These are phyloP conservation scores for Danio jaintianensis DNA, from an alignment of 2,797 vertebrate genomes.

Conservation along the genomic window DNA sequence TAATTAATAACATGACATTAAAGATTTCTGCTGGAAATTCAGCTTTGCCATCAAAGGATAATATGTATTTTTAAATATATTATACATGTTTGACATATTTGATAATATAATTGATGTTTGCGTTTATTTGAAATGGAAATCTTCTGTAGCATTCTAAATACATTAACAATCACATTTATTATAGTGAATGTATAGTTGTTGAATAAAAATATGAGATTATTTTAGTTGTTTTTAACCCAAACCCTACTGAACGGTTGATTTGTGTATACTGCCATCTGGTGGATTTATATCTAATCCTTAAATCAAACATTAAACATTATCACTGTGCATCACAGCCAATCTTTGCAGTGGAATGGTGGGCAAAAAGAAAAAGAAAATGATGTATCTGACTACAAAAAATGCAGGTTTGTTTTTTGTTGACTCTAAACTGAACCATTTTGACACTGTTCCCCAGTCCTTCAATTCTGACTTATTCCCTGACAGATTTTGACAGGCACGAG, in stretches of 20 bases:
- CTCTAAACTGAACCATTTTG: conserved; percentile 1
- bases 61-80: too few species aligned
- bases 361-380: conserved; percentile 97
- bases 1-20: too few species aligned
- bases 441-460: not conserved
- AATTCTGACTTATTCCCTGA: not conserved
- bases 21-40: too few species aligned
- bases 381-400: conserved; percentile 88
- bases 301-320: not conserved
- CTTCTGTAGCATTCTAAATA: not conserved
- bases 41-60: too few species aligned
- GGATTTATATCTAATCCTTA: conserved; percentile 19
- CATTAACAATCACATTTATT: not conserved
- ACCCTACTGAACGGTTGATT: conserved; percentile 1
- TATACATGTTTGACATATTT: too few species aligned
- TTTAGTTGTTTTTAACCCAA: not conserved
- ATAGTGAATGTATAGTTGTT: not conserved
- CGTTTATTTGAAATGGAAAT: not conserved
- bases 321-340: conserved; percentile 75
- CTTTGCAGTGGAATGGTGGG: conserved; percentile 90
- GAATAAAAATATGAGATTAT: not conserved
- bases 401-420: conserved; percentile 70
- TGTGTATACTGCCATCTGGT: conserved; percentile 60
- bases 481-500: conserved; percentile 96
- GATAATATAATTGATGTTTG: too few species aligned